Percentiles rank a stretch among this genome's conserved stretches.
Conservation (phyloP, 2,797 vertebrate genomes). For the Kryptopterus vitreolus region DNA sequence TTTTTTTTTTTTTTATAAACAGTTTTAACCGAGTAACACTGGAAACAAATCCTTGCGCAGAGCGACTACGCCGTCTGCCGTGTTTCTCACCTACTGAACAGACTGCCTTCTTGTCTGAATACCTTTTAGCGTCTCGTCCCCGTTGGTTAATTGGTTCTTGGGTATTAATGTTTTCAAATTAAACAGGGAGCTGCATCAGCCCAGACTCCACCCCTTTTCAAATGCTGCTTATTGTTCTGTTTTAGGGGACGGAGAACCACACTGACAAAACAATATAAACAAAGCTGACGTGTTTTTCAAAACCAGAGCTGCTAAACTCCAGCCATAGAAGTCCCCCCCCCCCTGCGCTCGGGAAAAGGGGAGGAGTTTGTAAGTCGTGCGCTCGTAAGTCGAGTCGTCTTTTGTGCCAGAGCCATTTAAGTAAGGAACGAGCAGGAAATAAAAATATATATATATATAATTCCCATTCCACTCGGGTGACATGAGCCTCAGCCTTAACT, state of each 20-base stretch:
- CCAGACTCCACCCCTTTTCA: slow-evolving; percentile 43
- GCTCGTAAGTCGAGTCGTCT: slow-evolving; percentile 31
- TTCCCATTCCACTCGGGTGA: slow-evolving; percentile 68
- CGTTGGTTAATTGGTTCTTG: neutral
- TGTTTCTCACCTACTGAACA: neutral
- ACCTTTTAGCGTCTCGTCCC: neutral
- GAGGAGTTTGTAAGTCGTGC: slow-evolving; percentile 19
- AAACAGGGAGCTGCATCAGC: neutral
- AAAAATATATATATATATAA: no score
- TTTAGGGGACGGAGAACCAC: slow-evolving; percentile 65
- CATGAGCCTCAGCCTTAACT: slow-evolving; percentile 74
- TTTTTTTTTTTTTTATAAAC: no score
- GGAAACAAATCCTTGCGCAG: neutral
- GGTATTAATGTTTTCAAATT: neutral
- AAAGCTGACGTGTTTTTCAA: slow-evolving; percentile 59
- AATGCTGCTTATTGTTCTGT: slow-evolving; percentile 64
- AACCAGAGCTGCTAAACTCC: slow-evolving; percentile 72
- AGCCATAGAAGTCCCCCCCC: slow-evolving; percentile 62
- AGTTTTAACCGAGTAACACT: neutral
- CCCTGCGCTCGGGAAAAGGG: slow-evolving; percentile 50
- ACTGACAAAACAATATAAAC: slow-evolving; percentile 53
- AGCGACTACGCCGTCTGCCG: neutral
- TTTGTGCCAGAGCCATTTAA: slow-evolving; percentile 52
- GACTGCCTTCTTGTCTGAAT: neutral
- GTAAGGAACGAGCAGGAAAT: slow-evolving; percentile 5